phyloP scores from a whole-genome alignment of 2,113 vertebrate genomes.

The Triplophysa tibetana region DNA sequence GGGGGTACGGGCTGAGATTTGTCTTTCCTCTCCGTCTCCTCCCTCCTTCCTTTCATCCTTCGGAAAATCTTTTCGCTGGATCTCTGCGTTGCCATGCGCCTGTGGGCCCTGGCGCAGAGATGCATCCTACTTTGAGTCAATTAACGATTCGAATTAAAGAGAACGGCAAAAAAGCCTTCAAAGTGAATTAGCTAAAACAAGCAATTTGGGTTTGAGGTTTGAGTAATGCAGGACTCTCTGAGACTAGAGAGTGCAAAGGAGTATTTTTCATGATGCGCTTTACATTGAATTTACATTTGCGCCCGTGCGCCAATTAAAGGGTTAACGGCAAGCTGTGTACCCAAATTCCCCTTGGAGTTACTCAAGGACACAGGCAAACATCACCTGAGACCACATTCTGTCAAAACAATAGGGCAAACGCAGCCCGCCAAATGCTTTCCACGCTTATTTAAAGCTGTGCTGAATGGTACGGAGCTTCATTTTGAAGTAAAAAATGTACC shows the following conservation, averaged over 20 bases:
- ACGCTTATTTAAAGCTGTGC: neutral
- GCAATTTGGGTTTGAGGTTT: constrained; percentile 30
- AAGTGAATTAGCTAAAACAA: constrained; percentile 68
- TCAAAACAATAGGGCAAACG: constrained; percentile 40
- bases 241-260: constrained; percentile 12
- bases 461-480: neutral
- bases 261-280: constrained; percentile 7
- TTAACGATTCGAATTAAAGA: constrained; percentile 72
- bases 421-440: constrained; percentile 15
- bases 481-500: neutral
- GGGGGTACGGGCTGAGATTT: constrained; percentile 63
- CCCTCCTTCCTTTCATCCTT: constrained; percentile 29
- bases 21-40: constrained; percentile 53
- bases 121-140: constrained; percentile 63
- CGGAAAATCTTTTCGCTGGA: constrained; percentile 56
- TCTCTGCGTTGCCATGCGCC: constrained; percentile 62
- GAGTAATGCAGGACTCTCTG: constrained; percentile 24
- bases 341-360: constrained; percentile 9
- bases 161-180: constrained; percentile 59
- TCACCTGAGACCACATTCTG: constrained; percentile 42
- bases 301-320: constrained; percentile 33
- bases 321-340: constrained; percentile 43
- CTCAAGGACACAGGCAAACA: constrained; percentile 41
- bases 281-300: constrained; percentile 39
- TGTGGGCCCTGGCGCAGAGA: constrained; percentile 62